Percentiles rank a stretch among this genome's conserved stretches.
Evolutionary conservation across 2,797 vertebrate species (phyloP).

Genomic region (Zalophus californianus): DNA sequence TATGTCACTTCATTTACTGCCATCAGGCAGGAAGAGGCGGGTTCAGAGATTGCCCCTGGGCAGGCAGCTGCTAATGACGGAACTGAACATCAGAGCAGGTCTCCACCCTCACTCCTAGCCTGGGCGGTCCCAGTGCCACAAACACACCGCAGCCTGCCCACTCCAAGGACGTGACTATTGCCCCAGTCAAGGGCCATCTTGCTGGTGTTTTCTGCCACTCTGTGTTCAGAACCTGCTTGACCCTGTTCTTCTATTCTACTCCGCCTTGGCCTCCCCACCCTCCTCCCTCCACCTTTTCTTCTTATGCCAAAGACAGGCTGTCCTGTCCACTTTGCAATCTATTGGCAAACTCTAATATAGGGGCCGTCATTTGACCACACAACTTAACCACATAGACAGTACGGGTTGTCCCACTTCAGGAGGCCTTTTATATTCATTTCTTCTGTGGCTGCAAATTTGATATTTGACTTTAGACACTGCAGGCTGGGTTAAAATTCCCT

Average conservation of each 20-base stretch:
- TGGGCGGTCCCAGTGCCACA: no score
- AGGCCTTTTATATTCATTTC: neutral
- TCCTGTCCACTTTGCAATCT: neutral
- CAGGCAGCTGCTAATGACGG: neutral
- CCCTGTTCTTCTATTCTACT: neutral
- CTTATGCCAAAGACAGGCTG: neutral
- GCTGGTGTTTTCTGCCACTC: fast-evolving
- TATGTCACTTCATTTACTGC: neutral
- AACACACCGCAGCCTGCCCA: fast-evolving
- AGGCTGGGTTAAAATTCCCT: neutral
- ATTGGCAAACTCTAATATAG: neutral
- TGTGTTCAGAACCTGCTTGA: neutral
- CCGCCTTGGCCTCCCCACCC: neutral
- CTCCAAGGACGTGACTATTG: fast-evolving
- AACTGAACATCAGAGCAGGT: neutral
- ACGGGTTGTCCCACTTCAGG: neutral
- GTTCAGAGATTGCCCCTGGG: neutral
- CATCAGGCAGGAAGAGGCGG: neutral
- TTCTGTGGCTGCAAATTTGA: neutral
- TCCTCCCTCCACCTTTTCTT: neutral
- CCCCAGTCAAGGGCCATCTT: neutral
- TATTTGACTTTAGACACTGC: neutral
- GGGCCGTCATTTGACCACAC: neutral
- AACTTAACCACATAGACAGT: neutral
- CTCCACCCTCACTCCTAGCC: neutral